Evolutionary conservation across 1,140 invertebrate species (phyloP), one percentile per base, ranked within the genome.

Genomic region (Pogonognathellus flavescens): DNA sequence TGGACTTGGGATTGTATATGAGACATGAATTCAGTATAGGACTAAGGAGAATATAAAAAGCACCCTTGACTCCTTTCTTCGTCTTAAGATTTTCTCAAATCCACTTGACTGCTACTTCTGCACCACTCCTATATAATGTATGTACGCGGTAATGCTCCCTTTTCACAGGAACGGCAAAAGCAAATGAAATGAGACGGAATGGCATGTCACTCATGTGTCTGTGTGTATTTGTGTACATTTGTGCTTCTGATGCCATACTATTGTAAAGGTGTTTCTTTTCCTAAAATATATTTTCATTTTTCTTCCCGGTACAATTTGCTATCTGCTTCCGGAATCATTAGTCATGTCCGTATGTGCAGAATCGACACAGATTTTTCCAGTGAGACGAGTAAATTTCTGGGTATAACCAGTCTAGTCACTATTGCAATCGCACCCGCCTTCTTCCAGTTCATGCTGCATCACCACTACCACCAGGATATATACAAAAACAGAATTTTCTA

Each of bases 321-420:
- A 49, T 76, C 70, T 31, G 70, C 70, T 76, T 76, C 70, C 70
- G 70, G 70, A 41, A 76, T 50, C 70, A 76, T 76, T 76, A 76
- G 50, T 57, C 80, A 59, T 57, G 80, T 7, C 18, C 80, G n/a
- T 25, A 10, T 50, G 8, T 14, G 31, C 10, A 49, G 31, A 72
- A 72, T 72, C 10, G 66, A 72, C 22, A 70, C 20, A 70, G 8
- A 11, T 76, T 76, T 76, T n/a, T 57, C 53, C 53, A 57, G 53
- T 14, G 41, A 16, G 16, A 14, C 3, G 0, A 18, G 10, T 7
- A 72, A 76, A 16, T 8, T 31, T 76, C 70, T 41, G 25, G 70
- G n/a, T n/a, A 49, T 18, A 31, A 13, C n/a, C 6, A n/a, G 16
- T 76, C 41, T n/a, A 49, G 8, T 49, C 31, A 76, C 25, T n/a